A percentile compares a stretch with the other conserved stretches of the same genome.
phyloP scores from a whole-genome alignment of 2,888 invertebrate species.

The Tuta absoluta region DNA sequence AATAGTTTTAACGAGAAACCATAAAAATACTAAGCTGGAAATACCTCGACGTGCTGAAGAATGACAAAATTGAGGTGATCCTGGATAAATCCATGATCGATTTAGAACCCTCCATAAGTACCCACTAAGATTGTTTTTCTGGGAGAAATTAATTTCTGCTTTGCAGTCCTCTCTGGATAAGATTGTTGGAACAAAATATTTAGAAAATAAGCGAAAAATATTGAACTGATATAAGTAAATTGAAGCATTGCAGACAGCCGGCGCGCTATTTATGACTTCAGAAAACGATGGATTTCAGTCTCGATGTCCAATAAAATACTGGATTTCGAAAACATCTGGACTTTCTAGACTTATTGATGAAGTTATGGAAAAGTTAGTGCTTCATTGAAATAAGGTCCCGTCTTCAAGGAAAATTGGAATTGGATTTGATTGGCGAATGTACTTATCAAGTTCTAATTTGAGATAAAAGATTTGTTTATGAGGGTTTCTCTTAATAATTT shows the following conservation, averaged over 20 bases:
- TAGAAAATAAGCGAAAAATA: constrained; percentile 27
- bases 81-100: constrained; percentile 11
- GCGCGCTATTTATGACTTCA: constrained; percentile 26
- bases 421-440: too few relatives aligned
- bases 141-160: constrained; percentile 22
- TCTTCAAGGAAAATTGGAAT: constrained; percentile 8
- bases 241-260: constrained; percentile 26
- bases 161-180: constrained; percentile 10
- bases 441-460: not conserved
- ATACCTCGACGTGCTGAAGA: not conserved
- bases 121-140: not conserved
- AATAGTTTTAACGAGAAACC: constrained; percentile 7
- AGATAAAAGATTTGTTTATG: not conserved
- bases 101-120: not conserved
- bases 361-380: constrained; percentile 17
- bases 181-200: constrained; percentile 19
- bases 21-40: constrained; percentile 8
- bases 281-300: constrained; percentile 23
- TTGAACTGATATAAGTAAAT: constrained; percentile 22
- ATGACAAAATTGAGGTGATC: constrained; percentile 13
- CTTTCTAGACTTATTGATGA: constrained; percentile 15
- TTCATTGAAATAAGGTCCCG: constrained; percentile 2
- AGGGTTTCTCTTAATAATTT: not conserved
- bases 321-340: constrained; percentile 22
- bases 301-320: constrained; percentile 10